A percentile compares a stretch with the other conserved stretches of the same genome.
phyloP scores from a whole-genome alignment of 2,113 vertebrate species.

The Prolemur simus region DNA sequence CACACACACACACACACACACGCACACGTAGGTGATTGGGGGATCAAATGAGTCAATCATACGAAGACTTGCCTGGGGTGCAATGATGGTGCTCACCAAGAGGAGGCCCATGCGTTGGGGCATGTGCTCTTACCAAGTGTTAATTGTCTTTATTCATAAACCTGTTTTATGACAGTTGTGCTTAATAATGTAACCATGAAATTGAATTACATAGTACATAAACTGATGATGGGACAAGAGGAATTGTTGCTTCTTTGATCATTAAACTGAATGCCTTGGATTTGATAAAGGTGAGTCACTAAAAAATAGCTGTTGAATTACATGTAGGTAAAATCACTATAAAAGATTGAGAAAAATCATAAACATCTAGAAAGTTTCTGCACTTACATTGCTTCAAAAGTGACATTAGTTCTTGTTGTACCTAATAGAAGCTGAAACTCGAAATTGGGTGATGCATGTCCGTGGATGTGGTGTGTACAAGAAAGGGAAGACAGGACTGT shows the following conservation, averaged over 20 bases:
- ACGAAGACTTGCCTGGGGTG: not conserved
- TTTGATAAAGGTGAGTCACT: constrained; percentile 29
- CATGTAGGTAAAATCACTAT: constrained; percentile 5
- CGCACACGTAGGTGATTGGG: not conserved
- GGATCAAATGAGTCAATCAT: not conserved
- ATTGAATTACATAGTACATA: constrained; percentile 61
- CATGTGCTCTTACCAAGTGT: not conserved
- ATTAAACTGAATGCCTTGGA: constrained; percentile 59
- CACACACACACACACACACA: not conserved
- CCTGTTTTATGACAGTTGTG: constrained; percentile 44
- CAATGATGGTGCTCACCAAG: not conserved
- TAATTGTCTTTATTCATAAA: constrained; percentile 60
- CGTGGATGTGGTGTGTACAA: not conserved
- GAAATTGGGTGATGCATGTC: not conserved
- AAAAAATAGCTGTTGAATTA: constrained; percentile 40
- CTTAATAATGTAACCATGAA: constrained; percentile 60
- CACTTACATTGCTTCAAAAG: constrained; percentile 38
- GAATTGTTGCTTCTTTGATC: constrained; percentile 61
- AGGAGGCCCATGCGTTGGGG: not conserved
- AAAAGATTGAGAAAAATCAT: constrained; percentile 13
- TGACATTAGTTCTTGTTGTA: constrained; percentile 19
- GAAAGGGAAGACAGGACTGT: not conserved
- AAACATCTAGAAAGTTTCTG: constrained; percentile 42
- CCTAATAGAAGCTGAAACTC: not conserved
- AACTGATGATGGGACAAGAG: constrained; percentile 48